phyloP scores from a whole-genome alignment of 2,113 vertebrate genomes.

The Clarias batrachus region DNA sequence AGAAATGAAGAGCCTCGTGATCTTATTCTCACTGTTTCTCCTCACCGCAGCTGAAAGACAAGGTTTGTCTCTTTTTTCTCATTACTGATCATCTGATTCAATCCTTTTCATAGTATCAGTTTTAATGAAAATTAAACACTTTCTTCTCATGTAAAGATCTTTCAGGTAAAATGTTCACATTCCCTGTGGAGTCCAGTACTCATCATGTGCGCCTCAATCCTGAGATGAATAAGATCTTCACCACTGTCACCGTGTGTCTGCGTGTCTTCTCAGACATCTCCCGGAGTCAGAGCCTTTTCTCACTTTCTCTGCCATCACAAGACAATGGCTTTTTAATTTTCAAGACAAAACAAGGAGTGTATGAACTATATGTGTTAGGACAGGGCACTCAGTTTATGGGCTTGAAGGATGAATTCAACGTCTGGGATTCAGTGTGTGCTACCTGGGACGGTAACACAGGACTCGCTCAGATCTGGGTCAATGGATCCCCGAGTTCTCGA shows the following conservation, averaged over 20 bases:
- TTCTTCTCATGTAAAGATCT: conserved; percentile 6
- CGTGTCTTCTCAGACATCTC: conserved; percentile 22
- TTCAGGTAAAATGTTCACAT: conserved; percentile 37
- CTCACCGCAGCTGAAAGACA: neutral
- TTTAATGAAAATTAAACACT: too few relatives aligned
- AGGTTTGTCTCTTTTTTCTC: neutral
- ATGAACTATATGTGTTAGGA: too few relatives aligned
- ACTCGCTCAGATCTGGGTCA: conserved; percentile 49
- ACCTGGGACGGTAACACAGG: conserved; percentile 48
- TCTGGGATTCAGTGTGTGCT: conserved; percentile 48
- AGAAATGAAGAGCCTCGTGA: neutral
- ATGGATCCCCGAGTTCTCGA: conserved; percentile 25
- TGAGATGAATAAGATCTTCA: neutral
- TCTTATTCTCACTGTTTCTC: neutral
- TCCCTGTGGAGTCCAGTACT: conserved; percentile 25
- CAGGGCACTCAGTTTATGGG: neutral
- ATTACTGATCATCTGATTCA: neutral
- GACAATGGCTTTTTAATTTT: neutral
- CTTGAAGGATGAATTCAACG: conserved; percentile 10
- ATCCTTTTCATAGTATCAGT: too few relatives aligned
- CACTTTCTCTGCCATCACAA: neutral
- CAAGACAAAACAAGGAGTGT: neutral
- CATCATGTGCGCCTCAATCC: conserved; percentile 13
- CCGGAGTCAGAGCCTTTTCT: neutral
- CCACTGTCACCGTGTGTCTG: conserved; percentile 11